Evolutionary conservation across 2,113 vertebrate species (phyloP).

Genomic region (Octodon degus): DNA sequence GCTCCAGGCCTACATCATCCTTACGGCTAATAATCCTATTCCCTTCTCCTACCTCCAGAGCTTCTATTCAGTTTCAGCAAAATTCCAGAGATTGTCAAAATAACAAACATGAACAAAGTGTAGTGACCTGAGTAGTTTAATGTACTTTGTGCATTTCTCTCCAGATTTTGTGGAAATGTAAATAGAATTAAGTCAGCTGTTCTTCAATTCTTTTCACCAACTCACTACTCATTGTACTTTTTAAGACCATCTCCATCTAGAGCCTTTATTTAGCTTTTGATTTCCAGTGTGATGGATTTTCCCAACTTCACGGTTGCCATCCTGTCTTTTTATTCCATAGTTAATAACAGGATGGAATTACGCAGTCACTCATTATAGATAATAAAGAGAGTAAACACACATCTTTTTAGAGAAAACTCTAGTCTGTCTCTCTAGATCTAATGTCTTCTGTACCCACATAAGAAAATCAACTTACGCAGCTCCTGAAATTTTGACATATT

Average conservation of each 20-base stretch:
- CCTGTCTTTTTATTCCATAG: neutral
- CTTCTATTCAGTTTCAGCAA: neutral
- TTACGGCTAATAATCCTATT: neutral
- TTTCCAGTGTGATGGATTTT: constrained; percentile 3
- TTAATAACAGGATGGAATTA: constrained; percentile 21
- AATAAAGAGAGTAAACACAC: constrained; percentile 4
- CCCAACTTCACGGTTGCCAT: neutral
- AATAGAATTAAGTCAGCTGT: neutral
- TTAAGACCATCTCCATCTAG: constrained; percentile 6
- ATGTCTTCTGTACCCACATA: neutral
- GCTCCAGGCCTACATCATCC: neutral
- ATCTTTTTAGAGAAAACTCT: neutral
- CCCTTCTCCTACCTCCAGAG: neutral
- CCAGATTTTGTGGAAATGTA: neutral
- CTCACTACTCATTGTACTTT: neutral
- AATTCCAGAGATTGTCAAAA: neutral
- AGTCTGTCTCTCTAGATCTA: neutral
- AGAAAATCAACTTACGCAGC: neutral
- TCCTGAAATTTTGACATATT: neutral
- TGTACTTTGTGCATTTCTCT: neutral
- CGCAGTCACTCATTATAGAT: neutral
- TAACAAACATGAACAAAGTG: neutral
- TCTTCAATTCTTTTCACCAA: constrained; percentile 30
- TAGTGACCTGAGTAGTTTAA: neutral
- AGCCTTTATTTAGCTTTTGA: constrained; percentile 24